Evolutionary conservation across 53 echinoderm and acorn worm genomes (phyloP).

Genomic region (Apostichopus leukothele): DNA sequence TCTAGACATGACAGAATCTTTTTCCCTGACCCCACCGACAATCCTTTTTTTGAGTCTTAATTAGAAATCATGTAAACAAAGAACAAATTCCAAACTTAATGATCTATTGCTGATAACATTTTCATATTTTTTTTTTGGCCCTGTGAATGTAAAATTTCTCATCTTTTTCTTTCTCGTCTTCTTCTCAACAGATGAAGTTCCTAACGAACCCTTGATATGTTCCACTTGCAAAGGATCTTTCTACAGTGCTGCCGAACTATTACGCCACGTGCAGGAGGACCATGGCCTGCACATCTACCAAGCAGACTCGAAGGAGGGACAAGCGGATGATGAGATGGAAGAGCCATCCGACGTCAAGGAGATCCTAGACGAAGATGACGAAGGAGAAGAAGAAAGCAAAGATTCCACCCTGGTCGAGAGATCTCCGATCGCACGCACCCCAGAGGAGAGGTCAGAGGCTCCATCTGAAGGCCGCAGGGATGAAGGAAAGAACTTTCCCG

Average conservation of each 20-base stretch:
- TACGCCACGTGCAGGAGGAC: conserved; percentile 86
- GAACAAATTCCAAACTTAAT: too few species aligned
- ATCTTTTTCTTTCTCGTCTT: not conserved
- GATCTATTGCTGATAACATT: too few species aligned
- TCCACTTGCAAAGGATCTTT: conserved; percentile 85
- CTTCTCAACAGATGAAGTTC: conserved; percentile 22
- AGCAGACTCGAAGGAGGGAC: conserved; percentile 25
- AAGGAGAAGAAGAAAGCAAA: conserved; percentile 18
- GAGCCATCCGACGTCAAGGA: conserved; percentile 9
- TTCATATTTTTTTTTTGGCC: too few species aligned
- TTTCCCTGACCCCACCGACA: too few species aligned
- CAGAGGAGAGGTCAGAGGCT: conserved; percentile 35
- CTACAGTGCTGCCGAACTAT: conserved; percentile 77
- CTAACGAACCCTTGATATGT: conserved; percentile 55
- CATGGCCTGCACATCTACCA: conserved; percentile 98
- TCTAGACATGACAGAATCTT: too few species aligned
- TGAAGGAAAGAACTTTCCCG: conserved; percentile 1
- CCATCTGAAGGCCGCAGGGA: conserved; percentile 19
- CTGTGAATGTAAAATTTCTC: not conserved
- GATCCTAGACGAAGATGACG: conserved; percentile 14
- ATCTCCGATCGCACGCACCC: conserved; percentile 7
- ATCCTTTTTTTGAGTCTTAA: too few species aligned
- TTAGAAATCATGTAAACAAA: too few species aligned
- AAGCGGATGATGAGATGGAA: not conserved
- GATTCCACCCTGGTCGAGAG: conserved; percentile 20